phyloP scores from a whole-genome alignment of 2,888 invertebrate genomes.

The Callimorpha dominula region DNA sequence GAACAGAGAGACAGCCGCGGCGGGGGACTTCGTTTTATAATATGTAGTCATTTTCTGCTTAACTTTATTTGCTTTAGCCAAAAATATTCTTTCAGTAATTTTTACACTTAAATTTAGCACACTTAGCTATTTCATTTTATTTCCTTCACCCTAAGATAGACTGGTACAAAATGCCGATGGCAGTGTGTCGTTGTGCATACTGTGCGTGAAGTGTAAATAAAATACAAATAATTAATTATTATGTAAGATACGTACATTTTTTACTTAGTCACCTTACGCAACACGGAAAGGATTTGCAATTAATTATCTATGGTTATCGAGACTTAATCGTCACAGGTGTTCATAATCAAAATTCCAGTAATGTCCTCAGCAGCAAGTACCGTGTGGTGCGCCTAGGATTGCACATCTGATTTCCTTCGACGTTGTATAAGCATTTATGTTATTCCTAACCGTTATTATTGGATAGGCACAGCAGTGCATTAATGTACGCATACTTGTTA shows the following conservation, averaged over 20 bases:
- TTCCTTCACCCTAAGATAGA: no score
- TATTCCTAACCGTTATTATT: not conserved
- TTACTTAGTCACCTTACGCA: not conserved
- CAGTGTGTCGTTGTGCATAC: not conserved
- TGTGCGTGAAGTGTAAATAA: no score
- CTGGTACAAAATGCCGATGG: not conserved
- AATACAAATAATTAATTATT: not conserved
- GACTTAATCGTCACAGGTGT: conserved; percentile 1
- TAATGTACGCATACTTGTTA: not conserved
- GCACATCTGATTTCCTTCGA: conserved; percentile 28
- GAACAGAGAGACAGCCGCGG: no score
- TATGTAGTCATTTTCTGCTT: no score
- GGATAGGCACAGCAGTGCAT: not conserved
- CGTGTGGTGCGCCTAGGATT: conserved; percentile 14
- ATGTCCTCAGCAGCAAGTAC: not conserved
- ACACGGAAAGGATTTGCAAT: not conserved
- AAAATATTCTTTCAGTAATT: not conserved
- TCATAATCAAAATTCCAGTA: not conserved
- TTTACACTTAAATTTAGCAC: not conserved
- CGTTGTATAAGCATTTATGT: conserved; percentile 21
- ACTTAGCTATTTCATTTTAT: no score
- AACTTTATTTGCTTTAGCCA: not conserved
- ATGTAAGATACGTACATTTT: no score
- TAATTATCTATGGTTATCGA: not conserved
- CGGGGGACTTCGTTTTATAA: no score